These are phyloP conservation scores for Didymodactylos carnosus DNA, from an alignment of 2,888 invertebrate species.

Conservation along the genomic window DNA sequence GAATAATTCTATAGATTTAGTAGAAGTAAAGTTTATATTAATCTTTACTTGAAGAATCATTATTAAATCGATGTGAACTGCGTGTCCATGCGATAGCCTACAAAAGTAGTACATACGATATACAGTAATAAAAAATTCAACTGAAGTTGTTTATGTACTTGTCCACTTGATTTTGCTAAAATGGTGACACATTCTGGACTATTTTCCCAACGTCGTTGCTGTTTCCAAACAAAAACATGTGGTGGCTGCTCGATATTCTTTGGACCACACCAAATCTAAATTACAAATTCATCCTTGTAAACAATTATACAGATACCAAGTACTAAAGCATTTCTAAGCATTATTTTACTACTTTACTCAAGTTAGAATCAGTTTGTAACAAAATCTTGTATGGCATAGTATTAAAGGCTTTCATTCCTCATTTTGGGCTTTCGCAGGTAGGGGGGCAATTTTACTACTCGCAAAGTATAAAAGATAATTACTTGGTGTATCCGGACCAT, in stretches of 20 bases:
- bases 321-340: too few relatives aligned
- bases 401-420: too few relatives aligned
- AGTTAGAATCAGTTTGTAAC: too few relatives aligned
- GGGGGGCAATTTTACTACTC: too few relatives aligned
- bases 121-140: not conserved
- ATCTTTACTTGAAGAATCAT: not conserved
- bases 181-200: slow-evolving; percentile 34
- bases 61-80: not conserved
- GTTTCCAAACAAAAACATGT: slow-evolving; percentile 29
- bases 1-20: not conserved
- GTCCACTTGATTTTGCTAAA: slow-evolving; percentile 31
- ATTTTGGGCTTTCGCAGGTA: too few relatives aligned
- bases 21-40: not conserved
- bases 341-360: too few relatives aligned
- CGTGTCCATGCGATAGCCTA: not conserved
- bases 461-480: too few relatives aligned
- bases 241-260: slow-evolving; percentile 28
- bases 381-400: too few relatives aligned
- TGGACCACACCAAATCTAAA: slow-evolving; percentile 22
- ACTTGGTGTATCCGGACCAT: too few relatives aligned
- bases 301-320: too few relatives aligned
- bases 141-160: slow-evolving; percentile 19
- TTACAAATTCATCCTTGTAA: too few relatives aligned
- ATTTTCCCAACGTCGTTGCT: slow-evolving; percentile 31
- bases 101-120: not conserved